Percentiles rank a stretch among this genome's conserved stretches.
phyloP scores from a whole-genome alignment of 2,113 vertebrate species.

The Lepus americanus region DNA sequence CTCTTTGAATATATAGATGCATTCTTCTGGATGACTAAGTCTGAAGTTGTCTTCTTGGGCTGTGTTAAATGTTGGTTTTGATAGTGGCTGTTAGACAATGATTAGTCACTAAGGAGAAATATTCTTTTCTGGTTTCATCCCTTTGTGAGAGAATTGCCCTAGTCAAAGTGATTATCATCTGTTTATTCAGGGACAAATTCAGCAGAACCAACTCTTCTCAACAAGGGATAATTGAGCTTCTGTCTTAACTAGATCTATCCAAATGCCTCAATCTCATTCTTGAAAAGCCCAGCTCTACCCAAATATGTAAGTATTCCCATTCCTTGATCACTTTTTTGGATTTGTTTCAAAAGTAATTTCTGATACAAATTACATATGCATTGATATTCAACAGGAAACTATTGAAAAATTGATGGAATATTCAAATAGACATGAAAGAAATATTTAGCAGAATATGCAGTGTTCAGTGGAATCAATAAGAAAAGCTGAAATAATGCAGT shows the following conservation, averaged over 20 bases:
- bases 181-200: neutral
- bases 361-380: neutral
- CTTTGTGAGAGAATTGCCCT: neutral
- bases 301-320: neutral
- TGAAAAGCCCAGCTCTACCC: neutral
- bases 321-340: neutral
- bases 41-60: neutral
- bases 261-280: neutral
- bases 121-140: neutral
- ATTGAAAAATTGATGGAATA: neutral
- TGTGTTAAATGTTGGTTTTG: neutral
- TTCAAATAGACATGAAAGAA: neutral
- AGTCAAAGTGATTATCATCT: neutral
- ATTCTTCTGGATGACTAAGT: neutral
- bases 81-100: neutral
- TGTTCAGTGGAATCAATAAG: neutral
- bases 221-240: neutral
- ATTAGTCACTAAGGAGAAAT: neutral
- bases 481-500: neutral
- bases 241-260: accelerated
- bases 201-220: neutral
- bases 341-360: neutral
- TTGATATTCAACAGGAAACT: neutral
- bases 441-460: neutral
- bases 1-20: neutral